Percentiles rank a stretch among this genome's conserved stretches.
Evolutionary conservation across 2,113 vertebrate genomes (phyloP).

Genomic region (Psilopogon haemacephalus): DNA sequence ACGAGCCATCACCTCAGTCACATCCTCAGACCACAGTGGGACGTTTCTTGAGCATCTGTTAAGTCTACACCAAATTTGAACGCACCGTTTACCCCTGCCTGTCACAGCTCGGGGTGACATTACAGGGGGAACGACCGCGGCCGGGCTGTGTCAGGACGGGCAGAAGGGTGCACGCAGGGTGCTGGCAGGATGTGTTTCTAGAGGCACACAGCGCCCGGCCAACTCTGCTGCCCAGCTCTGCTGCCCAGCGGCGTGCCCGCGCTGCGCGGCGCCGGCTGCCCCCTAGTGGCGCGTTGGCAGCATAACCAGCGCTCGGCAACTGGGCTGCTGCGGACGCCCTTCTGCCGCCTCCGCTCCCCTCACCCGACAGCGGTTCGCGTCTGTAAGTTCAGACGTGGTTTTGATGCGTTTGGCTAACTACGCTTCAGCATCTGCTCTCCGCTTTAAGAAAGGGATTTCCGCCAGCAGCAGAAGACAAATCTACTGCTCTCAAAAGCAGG

Average conservation of each 20-base stretch:
- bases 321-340: background rate
- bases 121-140: background rate
- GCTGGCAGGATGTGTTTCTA: background rate
- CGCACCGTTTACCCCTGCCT: fast-evolving
- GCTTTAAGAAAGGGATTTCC: background rate
- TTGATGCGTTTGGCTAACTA: background rate
- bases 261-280: background rate
- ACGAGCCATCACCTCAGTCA: background rate
- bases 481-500: background rate
- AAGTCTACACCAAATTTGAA: fast-evolving
- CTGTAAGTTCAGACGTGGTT: background rate
- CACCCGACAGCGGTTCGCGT: background rate
- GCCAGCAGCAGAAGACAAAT: background rate
- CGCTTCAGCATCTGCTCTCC: background rate
- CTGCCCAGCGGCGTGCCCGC: no score
- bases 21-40: fast-evolving
- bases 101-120: background rate
- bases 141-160: no score
- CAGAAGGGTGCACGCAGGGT: no score
- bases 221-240: no score
- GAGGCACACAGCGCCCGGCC: fast-evolving
- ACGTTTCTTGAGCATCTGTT: background rate
- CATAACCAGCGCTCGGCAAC: fast-evolving
- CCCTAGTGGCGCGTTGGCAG: background rate
- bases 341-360: background rate